phyloP scores from a whole-genome alignment of 2,797 vertebrate species.

The Dryobates pubescens region DNA sequence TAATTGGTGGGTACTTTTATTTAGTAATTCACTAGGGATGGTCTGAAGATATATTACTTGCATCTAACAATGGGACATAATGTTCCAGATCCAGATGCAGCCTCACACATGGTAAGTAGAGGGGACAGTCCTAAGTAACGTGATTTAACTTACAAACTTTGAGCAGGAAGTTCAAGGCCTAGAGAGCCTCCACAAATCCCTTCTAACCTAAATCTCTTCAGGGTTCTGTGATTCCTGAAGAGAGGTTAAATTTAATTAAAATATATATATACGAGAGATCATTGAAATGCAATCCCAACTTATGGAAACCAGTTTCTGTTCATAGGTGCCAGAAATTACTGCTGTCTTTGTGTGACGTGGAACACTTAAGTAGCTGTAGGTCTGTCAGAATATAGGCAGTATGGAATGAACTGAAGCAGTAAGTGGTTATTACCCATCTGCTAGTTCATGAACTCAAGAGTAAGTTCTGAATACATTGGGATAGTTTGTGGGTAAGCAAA shows the following conservation, averaged over 20 bases:
- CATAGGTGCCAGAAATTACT: background rate
- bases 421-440: background rate
- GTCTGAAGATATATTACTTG: background rate
- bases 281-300: background rate
- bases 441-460: background rate
- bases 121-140: background rate
- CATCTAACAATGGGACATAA: background rate
- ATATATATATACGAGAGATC: slow-evolving; percentile 15
- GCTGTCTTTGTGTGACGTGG: background rate
- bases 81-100: background rate
- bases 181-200: slow-evolving; percentile 17
- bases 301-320: background rate
- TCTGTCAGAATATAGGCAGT: background rate
- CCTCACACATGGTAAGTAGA: background rate
- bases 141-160: background rate
- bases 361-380: background rate
- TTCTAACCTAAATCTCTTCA: slow-evolving; percentile 46
- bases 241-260: slow-evolving; percentile 45
- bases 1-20: background rate
- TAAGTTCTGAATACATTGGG: background rate
- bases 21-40: background rate
- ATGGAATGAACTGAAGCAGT: background rate
- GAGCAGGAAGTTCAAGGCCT: background rate
- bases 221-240: slow-evolving; percentile 21
- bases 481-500: background rate